A percentile compares a stretch with the other conserved stretches of the same genome.
phyloP scores from a whole-genome alignment of 2,888 invertebrate genomes.

The Scaeva pyrastri region DNA sequence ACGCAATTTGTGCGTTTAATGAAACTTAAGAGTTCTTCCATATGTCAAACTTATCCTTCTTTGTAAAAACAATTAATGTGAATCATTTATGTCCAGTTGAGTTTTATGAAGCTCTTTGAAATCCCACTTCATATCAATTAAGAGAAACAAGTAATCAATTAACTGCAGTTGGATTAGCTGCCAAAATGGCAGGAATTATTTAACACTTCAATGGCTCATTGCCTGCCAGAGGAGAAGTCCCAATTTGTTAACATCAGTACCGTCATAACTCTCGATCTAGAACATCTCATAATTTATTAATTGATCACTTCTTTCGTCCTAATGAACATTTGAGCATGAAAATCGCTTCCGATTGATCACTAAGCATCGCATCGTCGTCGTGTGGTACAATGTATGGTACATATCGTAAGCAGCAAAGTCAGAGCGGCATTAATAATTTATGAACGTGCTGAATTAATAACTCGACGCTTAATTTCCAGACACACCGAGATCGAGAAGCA shows the following conservation, averaged over 20 bases:
- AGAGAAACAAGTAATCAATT: constrained; percentile 64
- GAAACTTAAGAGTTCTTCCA: background rate
- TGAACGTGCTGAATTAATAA: constrained; percentile 74
- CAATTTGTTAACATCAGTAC: constrained; percentile 72
- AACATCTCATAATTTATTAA: constrained; percentile 74
- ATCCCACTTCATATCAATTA: constrained; percentile 57
- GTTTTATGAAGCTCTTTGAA: background rate
- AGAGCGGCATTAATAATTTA: constrained; percentile 67
- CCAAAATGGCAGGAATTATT: constrained; percentile 59
- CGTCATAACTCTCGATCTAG: constrained; percentile 72
- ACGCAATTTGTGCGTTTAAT: constrained; percentile 55
- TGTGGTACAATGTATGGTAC: background rate
- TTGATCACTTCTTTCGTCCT: constrained; percentile 69
- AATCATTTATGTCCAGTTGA: no score
- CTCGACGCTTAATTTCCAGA: constrained; percentile 54
- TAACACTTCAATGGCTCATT: constrained; percentile 36
- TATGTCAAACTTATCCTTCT: background rate
- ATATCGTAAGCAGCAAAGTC: background rate
- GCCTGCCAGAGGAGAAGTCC: constrained; percentile 43
- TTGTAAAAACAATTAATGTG: background rate
- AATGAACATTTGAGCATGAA: constrained; percentile 71
- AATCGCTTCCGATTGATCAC: constrained; percentile 73
- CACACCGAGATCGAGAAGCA: constrained; percentile 27
- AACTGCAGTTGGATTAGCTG: constrained; percentile 58
- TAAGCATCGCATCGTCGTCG: constrained; percentile 11